Base-by-base conservation (phyloP, 2,113 vertebrate species). In the Sula dactylatra region DNA sequence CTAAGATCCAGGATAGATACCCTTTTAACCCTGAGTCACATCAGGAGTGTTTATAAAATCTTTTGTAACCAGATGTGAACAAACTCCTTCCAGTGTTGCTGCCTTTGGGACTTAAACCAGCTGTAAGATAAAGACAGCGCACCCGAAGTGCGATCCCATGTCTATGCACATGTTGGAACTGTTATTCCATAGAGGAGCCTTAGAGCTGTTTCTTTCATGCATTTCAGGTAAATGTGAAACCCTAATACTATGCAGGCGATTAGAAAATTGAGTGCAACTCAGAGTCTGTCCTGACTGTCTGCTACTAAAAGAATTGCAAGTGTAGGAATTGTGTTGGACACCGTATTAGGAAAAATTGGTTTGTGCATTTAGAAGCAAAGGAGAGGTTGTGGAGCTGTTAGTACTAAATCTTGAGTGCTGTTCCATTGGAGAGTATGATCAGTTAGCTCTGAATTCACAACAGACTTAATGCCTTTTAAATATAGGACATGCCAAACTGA, bases 11-110 rank as follows among this genome's bases (percentile, higher is more conserved):
- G 45, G 42, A 20, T 27, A 16, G 24, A 93, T 94, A 80, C 32
- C 59, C 42, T 94, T 66, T 96, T 94, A 88, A 93, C 79, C 90
- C 62, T 90, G 49, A 95, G 42, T 91, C 93, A 71, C 45, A 64
- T 86, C 84, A 77, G 74, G 67, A 42, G 4, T 90, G 86, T 82
- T 94, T 85, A 13, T 82, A 66, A 92, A 49, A 58, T 88, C 74
- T 80, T 88, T 73, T 94, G 71, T 76, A 95, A 77, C 54, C 59
- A 78, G 61, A 74, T 91, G 72, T 67, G 89, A 91, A 65, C 61
- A 72, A 91, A 47, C 65, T 69, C 72, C 50, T 89, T 85, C 84
- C 61, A 61, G 61, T 52, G 56, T 72, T 87, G 61, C 65, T 87
- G 44, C 52, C 73, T 87, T 87, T 67, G 84, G n/a, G 91, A 65